Conservation (phyloP, 2,797 vertebrate genomes). For the Esox lucius region DNA sequence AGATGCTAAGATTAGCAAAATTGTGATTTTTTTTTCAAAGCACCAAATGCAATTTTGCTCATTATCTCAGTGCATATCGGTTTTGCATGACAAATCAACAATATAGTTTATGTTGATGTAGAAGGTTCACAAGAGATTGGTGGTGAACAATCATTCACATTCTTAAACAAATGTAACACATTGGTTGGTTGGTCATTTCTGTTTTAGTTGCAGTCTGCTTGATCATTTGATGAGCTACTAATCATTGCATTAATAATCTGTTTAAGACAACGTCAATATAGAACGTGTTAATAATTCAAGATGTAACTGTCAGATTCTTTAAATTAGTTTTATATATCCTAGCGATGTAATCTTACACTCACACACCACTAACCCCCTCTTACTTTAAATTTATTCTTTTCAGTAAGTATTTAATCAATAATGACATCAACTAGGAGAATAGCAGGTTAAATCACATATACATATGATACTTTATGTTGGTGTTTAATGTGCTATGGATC, state of each 20-base stretch:
- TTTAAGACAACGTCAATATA: not conserved
- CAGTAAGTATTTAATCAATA: not conserved
- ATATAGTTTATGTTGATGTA: too few species aligned
- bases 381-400: not conserved
- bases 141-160: conserved; percentile 1
- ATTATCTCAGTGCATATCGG: too few species aligned
- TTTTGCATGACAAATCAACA: too few species aligned
- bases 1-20: too few species aligned
- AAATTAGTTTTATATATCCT: not conserved
- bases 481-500: too few species aligned
- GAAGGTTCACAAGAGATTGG: too few species aligned
- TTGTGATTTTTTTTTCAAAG: too few species aligned
- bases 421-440: not conserved
- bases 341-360: not conserved
- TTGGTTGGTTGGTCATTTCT: not conserved
- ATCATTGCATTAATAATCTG: not conserved
- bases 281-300: not conserved
- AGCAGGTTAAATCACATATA: too few species aligned
- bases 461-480: too few species aligned
- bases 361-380: not conserved
- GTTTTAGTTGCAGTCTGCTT: not conserved
- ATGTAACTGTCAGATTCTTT: not conserved
- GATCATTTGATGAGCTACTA: not conserved
- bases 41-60: too few species aligned
- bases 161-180: not conserved